Conservation (phyloP, 2,797 vertebrate genomes). For the Varecia variegata region DNA sequence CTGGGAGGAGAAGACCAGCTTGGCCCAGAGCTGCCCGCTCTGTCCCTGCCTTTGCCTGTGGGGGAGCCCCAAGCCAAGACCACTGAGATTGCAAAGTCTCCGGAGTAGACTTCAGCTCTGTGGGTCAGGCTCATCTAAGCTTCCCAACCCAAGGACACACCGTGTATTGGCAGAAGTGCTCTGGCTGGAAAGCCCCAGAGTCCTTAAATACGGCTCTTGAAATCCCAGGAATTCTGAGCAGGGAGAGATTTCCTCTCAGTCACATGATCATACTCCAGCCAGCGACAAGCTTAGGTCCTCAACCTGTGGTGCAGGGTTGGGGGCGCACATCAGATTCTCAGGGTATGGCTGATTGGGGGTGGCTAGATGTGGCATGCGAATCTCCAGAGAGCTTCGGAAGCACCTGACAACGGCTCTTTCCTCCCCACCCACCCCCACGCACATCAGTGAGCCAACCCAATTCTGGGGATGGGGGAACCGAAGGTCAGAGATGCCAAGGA, state of each 20-base stretch:
- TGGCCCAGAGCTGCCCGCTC: background rate
- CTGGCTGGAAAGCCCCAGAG: slow-evolving; percentile 27
- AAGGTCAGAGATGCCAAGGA: background rate
- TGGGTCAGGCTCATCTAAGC: background rate
- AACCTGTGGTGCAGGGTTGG: too few relatives aligned
- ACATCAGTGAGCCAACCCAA: too few relatives aligned
- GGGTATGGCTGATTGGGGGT: background rate
- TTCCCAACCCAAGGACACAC: background rate
- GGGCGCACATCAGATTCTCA: background rate
- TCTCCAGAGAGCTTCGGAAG: background rate
- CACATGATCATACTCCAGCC: background rate
- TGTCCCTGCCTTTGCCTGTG: background rate
- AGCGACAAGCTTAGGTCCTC: background rate
- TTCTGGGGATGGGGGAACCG: background rate
- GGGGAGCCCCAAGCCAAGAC: background rate
- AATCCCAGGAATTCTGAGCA: slow-evolving; percentile 12
- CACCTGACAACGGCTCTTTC: background rate
- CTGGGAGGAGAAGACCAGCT: background rate
- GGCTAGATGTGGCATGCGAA: rapidly evolving
- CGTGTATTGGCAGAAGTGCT: rapidly evolving
- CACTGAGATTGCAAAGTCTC: background rate
- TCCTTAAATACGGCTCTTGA: background rate
- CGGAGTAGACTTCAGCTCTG: background rate
- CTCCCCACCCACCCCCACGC: background rate
- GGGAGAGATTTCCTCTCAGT: background rate